Evolutionary conservation across 1,140 invertebrate species (phyloP), one percentile per base, ranked within the genome.

Genomic region (Metopolophium dirhodum): DNA sequence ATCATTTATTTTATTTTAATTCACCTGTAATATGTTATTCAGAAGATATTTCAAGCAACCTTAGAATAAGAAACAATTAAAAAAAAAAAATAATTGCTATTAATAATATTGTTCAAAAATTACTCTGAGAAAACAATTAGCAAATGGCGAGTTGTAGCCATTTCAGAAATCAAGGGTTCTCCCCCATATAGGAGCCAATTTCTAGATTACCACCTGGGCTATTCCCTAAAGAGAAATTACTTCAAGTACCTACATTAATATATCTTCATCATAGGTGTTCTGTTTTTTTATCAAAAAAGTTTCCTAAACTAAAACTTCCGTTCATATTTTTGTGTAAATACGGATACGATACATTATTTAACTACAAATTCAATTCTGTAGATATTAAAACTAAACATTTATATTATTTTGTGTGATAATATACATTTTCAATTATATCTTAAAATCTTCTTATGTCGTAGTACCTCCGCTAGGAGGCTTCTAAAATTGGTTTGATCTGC

Each of bases 131-230:
- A 57, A 37, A 51, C 47, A 91, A 91, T 91, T 91, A 91, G 90
- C 26, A 45, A 91, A 82, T 83, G 35, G 45, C 47, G n/a, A n/a
- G 23, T 89, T 51, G 18, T 11, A 37, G 49, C 30, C 20, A 8
- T 88, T 37, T 51, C n/a, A 23, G 47, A 35, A 89, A 89, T 89
- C 87, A 54, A 54, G 87, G 49, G n/a, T 89, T 35, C 49, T 54
- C 9, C 20, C 87, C 49, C 49, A 51, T 20, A 82, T 22, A 49
- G 8, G 20, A 91, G 45, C 26, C 90, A 91, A 82, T 91, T 91
- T 91, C n/a, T 51, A 83, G 90, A 91, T 91, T 91, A 82, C 90
- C 90, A 91, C 90, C 90, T 83, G 90, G 7, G 18, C 68, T 77
- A 35, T 47, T 83, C 90, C 68, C 45, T 47, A 26, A n/a, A 49